Base-by-base conservation (phyloP, 2,113 vertebrate genomes). In the Ascaphus truei region DNA sequence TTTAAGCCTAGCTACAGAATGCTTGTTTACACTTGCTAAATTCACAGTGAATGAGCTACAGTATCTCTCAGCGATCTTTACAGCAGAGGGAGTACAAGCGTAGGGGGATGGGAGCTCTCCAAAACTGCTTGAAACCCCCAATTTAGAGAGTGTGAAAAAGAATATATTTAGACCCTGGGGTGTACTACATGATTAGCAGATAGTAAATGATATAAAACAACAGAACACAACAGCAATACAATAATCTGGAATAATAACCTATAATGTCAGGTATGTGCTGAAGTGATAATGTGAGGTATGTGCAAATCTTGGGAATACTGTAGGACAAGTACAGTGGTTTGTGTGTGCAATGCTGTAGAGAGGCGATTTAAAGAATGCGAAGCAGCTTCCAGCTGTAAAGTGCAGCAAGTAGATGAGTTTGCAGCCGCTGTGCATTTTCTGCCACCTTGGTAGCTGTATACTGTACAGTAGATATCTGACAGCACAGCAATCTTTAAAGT, bases 1-100 rank as follows among this genome's bases (percentile, higher is more conserved):
- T 59, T 60, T 77, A 80, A 72, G 75, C 61, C 78, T 77, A 80
- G 71, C 71, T 72, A 37, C 65, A 69, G 75, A 58, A 75, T 71
- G 29, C 71, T 41, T 52, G 77, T 71, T 77, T 79, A 60, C 83
- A 81, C 82, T 87, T 81, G 81, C 68, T 76, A 15, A 81, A 76
- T 76, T 79, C 72, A 71, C 29, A 55, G 75, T 39, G 75, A 81
- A 73, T 74, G 79, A 80, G 80, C 80, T 79, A n/a, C n/a, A n/a
- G n/a, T n/a, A 67, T 68, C 67, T 52, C 10, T 73, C 77, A 83
- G 63, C 77, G 64, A 3, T 64, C 72, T 75, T 22, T 23, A 79
- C n/a, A n/a, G 74, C 79, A 80, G 53, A 76, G 77, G 72, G 75
- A 22, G 7, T 71, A 71, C 67, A 60, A 71, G 67, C 61, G 56